phyloP scores from a whole-genome alignment of 92 coral and sea anemone species.

The Phymanthus crucifer region DNA sequence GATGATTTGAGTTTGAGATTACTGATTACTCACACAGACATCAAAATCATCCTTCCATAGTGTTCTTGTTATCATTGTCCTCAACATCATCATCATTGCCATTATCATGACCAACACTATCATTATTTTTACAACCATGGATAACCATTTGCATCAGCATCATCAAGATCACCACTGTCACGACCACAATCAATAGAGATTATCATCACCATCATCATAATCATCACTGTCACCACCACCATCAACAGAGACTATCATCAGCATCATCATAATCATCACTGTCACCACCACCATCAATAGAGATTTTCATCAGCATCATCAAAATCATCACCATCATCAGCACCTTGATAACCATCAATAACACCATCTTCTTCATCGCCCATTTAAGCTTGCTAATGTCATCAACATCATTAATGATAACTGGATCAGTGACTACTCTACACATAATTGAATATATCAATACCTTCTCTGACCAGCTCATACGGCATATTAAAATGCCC shows the following conservation, averaged over 20 bases:
- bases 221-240: no score
- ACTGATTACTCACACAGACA: neutral
- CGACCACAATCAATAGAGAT: neutral
- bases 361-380: neutral
- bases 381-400: no score
- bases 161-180: neutral
- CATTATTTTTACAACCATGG: neutral
- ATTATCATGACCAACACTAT: neutral
- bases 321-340: neutral
- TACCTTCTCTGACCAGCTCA: constrained; percentile 97
- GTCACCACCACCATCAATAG: constrained; percentile 4
- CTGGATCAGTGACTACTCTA: neutral
- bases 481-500: constrained; percentile 98
- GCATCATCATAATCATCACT: no score
- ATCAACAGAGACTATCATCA: no score
- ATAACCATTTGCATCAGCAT: neutral
- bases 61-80: neutral
- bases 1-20: neutral
- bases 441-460: neutral
- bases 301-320: neutral
- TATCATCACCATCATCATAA: no score
- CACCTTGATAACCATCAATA: neutral
- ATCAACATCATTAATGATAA: neutral
- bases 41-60: neutral
- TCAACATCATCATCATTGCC: neutral